Percentiles rank a stretch among this genome's conserved stretches.
These are phyloP conservation scores for Julus scanicus DNA, from an alignment of 2,888 invertebrate species.

Conservation along the genomic window DNA sequence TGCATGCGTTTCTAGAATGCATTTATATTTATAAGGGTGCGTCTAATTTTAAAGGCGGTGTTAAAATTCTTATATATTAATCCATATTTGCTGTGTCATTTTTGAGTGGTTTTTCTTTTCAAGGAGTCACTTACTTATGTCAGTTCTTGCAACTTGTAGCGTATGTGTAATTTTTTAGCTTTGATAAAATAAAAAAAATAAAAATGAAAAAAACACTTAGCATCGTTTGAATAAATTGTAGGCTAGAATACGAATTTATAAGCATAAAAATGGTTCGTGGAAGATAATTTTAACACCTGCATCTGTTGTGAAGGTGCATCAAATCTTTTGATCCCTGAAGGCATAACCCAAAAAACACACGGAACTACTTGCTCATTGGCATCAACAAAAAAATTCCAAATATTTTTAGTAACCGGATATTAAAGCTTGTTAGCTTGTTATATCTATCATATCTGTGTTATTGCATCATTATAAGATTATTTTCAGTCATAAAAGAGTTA, in stretches of 20 bases:
- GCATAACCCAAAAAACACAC: background rate
- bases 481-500: background rate
- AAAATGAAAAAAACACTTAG: background rate
- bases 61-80: background rate
- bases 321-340: background rate
- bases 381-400: background rate
- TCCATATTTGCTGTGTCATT: conserved; percentile 1
- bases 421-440: background rate
- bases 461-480: background rate
- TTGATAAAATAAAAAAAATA: background rate
- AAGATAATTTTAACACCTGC: background rate
- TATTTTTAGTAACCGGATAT: background rate
- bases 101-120: background rate
- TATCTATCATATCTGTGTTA: background rate
- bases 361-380: background rate
- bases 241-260: background rate
- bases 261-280: background rate
- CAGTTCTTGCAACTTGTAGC: background rate
- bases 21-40: background rate
- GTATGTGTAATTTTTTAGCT: background rate
- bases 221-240: background rate
- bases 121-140: background rate
- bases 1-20: background rate
- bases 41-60: background rate
- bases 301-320: background rate